phyloP scores from a whole-genome alignment of 2,888 invertebrate species.

The Dicycla oo region DNA sequence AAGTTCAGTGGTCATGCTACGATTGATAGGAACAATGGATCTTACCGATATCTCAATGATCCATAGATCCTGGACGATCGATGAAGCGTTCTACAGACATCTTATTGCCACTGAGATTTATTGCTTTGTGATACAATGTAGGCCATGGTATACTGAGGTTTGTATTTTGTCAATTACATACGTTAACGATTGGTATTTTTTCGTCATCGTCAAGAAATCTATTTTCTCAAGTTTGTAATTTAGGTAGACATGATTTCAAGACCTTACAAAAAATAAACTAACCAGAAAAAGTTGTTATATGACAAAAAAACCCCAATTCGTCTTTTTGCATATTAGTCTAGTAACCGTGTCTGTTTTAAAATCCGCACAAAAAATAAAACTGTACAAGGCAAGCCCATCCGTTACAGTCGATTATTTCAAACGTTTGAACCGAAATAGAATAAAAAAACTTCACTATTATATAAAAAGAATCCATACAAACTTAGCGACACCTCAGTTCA shows the following conservation, averaged over 20 bases:
- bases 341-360: neutral
- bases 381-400: neutral
- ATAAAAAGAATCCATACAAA: conserved; percentile 1
- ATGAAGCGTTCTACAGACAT: conserved; percentile 51
- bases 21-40: conserved; percentile 53
- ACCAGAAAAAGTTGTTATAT: too few species aligned
- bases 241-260: neutral
- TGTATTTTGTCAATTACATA: neutral
- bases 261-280: neutral
- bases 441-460: neutral
- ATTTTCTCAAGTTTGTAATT: neutral
- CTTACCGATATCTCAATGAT: conserved; percentile 48
- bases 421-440: neutral
- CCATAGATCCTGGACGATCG: conserved; percentile 56
- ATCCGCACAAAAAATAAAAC: neutral
- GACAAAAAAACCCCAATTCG: neutral
- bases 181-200: neutral
- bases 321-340: conserved; percentile 11
- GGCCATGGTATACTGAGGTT: neutral
- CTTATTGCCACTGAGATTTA: conserved; percentile 14
- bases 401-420: conserved; percentile 12
- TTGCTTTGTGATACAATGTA: neutral
- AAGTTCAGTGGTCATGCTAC: conserved; percentile 47
- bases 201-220: neutral
- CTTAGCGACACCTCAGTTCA: neutral